Evolutionary conservation across 92 coral and sea anemone genomes (phyloP), one percentile per base, ranked within the genome.

Genomic region (Heteractis magnifica): DNA sequence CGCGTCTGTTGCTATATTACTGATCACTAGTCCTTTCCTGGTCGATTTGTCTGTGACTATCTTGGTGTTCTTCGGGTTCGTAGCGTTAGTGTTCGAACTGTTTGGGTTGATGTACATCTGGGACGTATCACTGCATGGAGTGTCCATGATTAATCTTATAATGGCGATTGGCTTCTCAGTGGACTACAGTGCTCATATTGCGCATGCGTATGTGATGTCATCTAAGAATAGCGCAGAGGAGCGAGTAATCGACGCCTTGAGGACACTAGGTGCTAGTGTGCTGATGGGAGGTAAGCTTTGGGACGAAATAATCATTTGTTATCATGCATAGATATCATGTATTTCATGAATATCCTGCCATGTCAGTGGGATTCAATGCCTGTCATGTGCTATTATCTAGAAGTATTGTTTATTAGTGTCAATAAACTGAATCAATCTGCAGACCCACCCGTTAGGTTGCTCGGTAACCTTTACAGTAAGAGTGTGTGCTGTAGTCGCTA

Each of bases 51-150:
- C 81, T 1, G 94, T 78, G 44, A 85, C 90, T 2, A 23, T 93
- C 48, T 56, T 93, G 20, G 94, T 93, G 6, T 76, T 87, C 65
- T 71, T 87, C 20, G 88, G 89, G 51, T 93, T 93, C 51, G 98
- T 77, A 4, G 85, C 94, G 10, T 90, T 93, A 10, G 74, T 93
- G 10, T 80, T 89, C 34, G 98, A 93, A 72, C 88, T 93, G 77
- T 90, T 93, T 13, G 93, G 91, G 65, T 56, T 91, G 83, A 93
- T 93, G 98, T 85, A 75, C 82, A 49, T 93, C 70, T 93, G 94
- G 98, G 92, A 85, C 6, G 91, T 94, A n/a, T 72, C 95, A 15
- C 87, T 94, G 1, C 88, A 91, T 52, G 76, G 87, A 5, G 83
- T 88, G 16, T 88, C 94, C 5, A 91, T 89, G 90, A 79, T 88